A percentile compares a stretch with the other conserved stretches of the same genome.
These are phyloP conservation scores for Elymnias hypermnestra DNA, from an alignment of 1,140 invertebrate genomes.

Conservation along the genomic window DNA sequence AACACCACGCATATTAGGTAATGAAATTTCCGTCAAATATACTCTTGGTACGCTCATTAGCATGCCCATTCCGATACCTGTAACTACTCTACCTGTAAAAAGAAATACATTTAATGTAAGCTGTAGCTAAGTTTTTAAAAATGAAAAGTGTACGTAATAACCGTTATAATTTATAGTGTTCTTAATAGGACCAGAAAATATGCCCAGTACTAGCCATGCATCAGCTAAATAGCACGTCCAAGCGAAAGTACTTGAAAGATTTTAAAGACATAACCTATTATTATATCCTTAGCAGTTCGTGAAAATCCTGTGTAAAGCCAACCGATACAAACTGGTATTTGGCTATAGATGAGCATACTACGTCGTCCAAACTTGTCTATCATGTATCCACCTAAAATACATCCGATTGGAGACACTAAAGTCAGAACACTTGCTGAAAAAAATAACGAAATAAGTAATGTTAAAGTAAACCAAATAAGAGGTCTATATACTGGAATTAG, in stretches of 20 bases:
- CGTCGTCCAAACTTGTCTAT: conserved; percentile 78
- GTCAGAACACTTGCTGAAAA: conserved; percentile 74
- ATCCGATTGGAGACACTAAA: conserved; percentile 73
- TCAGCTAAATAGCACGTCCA: too few species aligned
- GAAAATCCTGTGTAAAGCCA: conserved; percentile 38
- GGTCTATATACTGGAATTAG: too few species aligned
- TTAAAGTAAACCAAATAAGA: too few species aligned
- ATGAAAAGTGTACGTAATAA: too few species aligned
- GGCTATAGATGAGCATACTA: conserved; percentile 27
- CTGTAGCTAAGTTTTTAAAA: too few species aligned
- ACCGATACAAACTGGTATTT: conserved; percentile 34
- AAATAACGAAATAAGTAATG: too few species aligned
- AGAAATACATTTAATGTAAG: neutral
- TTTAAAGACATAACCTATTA: conserved; percentile 41
- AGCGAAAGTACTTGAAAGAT: too few species aligned
- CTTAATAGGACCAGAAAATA: too few species aligned
- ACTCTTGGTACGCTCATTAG: conserved; percentile 77
- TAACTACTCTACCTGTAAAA: conserved; percentile 35
- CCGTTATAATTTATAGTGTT: too few species aligned
- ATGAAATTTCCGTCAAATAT: conserved; percentile 78
- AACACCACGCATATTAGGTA: conserved; percentile 76
- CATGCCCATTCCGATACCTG: conserved; percentile 79
- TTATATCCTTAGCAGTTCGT: conserved; percentile 23
- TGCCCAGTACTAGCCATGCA: too few species aligned
- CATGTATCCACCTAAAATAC: conserved; percentile 71